phyloP scores from a whole-genome alignment of 2,888 invertebrate species.

The Drosophila gaucha region DNA sequence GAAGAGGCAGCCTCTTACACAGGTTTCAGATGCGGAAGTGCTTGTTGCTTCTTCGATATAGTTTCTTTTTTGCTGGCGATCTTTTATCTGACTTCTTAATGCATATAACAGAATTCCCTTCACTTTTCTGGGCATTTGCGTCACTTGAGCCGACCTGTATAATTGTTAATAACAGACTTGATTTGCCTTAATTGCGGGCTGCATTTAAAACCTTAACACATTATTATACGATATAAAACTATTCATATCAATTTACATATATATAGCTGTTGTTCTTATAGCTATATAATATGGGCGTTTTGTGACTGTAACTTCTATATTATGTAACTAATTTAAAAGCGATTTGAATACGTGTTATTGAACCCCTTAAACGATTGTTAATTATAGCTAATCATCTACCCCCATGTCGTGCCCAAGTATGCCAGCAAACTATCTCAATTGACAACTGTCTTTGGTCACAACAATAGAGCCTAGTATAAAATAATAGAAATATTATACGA shows the following conservation, averaged over 20 bases:
- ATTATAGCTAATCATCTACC: conserved; percentile 22
- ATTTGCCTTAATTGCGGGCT: conserved; percentile 47
- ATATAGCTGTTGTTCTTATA: background rate
- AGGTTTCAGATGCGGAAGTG: conserved; percentile 42
- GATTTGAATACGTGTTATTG: conserved; percentile 53
- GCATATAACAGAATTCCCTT: conserved; percentile 36
- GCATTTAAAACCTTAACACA: conserved; percentile 17
- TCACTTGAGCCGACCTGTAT: conserved; percentile 39
- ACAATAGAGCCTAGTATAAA: background rate
- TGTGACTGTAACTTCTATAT: background rate
- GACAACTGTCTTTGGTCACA: conserved; percentile 16
- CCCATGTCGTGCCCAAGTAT: conserved; percentile 14
- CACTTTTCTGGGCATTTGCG: conserved; percentile 56
- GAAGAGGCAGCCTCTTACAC: conserved; percentile 42
- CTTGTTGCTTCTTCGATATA: conserved; percentile 14
- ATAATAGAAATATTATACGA: conserved; percentile 8
- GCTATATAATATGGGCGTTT: conserved; percentile 7
- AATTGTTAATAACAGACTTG: conserved; percentile 45
- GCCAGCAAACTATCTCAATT: conserved; percentile 1
- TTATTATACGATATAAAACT: background rate
- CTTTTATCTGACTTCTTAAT: conserved; percentile 24
- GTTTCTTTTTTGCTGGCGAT: conserved; percentile 9
- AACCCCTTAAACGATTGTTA: conserved; percentile 39
- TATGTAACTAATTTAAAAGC: conserved; percentile 7
- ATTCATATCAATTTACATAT: background rate